Conservation (phyloP, 2,888 invertebrate species). For the Chrysotoxum bicinctum region DNA sequence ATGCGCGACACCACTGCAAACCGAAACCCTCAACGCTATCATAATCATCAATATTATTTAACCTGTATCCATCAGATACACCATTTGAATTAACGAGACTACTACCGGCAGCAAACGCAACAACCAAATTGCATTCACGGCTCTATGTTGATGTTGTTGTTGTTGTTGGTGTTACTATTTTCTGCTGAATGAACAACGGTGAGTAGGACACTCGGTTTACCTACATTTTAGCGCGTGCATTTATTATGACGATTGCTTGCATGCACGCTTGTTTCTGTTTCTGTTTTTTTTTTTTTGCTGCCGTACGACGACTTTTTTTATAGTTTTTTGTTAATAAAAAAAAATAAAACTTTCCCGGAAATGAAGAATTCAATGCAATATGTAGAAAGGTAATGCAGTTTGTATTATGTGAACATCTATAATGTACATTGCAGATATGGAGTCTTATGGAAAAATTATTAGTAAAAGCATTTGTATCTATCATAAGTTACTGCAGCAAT, state of each 20-base stretch:
- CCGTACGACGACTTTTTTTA: conserved; percentile 14
- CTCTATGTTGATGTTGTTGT: conserved; percentile 3
- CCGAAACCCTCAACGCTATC: conserved; percentile 33
- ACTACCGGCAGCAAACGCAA: conserved; percentile 52
- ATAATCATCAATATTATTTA: conserved; percentile 70
- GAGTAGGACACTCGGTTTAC: conserved; percentile 67
- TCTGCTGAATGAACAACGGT: conserved; percentile 12
- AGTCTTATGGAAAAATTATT: background rate
- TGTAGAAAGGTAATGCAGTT: conserved; percentile 19
- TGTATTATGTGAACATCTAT: conserved; percentile 20
- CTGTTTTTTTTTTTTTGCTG: background rate
- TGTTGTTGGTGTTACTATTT: background rate
- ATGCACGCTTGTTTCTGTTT: conserved; percentile 3
- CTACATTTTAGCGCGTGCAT: conserved; percentile 53
- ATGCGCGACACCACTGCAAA: conserved; percentile 2
- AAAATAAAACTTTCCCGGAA: conserved; percentile 67
- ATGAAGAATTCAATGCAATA: conserved; percentile 49
- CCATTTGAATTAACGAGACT: conserved; percentile 63
- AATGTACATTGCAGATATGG: background rate
- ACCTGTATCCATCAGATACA: conserved; percentile 47
- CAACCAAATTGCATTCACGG: conserved; percentile 49
- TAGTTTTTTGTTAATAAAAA: background rate
- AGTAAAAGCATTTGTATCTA: background rate
- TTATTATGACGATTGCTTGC: conserved; percentile 55
- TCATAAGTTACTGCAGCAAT: background rate